A percentile compares a stretch with the other conserved stretches of the same genome.
These are phyloP conservation scores for Alosa sapidissima DNA, from an alignment of 2,797 vertebrate species.

Conservation along the genomic window DNA sequence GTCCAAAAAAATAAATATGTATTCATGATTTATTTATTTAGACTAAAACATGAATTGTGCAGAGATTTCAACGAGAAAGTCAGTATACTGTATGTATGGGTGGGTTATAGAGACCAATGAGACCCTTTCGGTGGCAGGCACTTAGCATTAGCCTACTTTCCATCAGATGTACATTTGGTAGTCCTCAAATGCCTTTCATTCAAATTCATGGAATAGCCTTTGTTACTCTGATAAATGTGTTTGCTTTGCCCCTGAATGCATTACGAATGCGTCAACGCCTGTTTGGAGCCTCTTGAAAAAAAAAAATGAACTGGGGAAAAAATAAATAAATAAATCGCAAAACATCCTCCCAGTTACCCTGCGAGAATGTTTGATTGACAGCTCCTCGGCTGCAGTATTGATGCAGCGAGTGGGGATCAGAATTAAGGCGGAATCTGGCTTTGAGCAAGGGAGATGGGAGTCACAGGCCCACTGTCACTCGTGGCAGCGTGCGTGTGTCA, in stretches of 20 bases:
- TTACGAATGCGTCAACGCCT: not conserved
- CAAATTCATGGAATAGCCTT: not conserved
- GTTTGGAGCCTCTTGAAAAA: not conserved
- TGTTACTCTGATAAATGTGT: not conserved
- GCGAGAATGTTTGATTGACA: conserved; percentile 48
- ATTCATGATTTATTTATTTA: not conserved
- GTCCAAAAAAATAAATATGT: not conserved
- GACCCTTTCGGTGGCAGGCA: not conserved
- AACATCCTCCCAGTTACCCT: not conserved
- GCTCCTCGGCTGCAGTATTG: conserved; percentile 50
- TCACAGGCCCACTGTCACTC: not conserved
- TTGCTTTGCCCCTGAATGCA: not conserved
- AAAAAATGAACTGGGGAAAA: not conserved
- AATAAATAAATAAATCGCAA: not conserved
- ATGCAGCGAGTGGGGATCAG: conserved; percentile 58
- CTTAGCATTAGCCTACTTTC: not conserved
- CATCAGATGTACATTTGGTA: not conserved
- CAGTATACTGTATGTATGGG: not conserved
- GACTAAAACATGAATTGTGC: not conserved
- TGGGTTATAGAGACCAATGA: not conserved
- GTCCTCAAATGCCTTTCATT: not conserved
- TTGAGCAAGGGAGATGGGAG: not conserved
- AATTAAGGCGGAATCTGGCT: conserved; percentile 43
- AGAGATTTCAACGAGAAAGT: not conserved
- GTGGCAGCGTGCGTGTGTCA: not conserved